phyloP scores from a whole-genome alignment of 1,140 invertebrate species.

The Dendrolimus punctatus region DNA sequence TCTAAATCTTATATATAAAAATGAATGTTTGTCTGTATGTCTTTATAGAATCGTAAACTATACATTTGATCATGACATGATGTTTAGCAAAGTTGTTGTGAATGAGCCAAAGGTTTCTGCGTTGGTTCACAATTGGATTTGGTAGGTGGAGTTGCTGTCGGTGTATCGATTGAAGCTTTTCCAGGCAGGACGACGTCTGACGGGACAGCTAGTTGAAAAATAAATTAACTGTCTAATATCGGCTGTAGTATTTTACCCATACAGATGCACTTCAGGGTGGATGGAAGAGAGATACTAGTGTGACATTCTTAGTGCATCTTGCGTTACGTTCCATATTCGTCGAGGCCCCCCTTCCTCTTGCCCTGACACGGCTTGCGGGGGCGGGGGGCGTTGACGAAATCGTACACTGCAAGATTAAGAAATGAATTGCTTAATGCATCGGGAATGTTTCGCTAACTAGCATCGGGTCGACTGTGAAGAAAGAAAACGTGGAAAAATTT shows the following conservation, averaged over 20 bases:
- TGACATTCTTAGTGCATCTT: slow-evolving; percentile 59
- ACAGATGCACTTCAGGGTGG: background rate
- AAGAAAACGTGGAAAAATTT: background rate
- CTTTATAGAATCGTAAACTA: no score
- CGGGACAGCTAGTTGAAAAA: no score
- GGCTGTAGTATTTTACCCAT: background rate
- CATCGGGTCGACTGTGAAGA: slow-evolving; percentile 7
- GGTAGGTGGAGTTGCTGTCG: no score
- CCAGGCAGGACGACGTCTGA: no score
- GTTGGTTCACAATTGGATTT: no score
- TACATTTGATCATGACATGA: no score
- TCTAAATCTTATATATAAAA: no score
- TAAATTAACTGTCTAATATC: no score
- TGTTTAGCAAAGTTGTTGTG: no score
- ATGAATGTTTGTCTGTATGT: no score
- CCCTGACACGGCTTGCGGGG: background rate
- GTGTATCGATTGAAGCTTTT: no score
- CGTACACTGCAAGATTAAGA: slow-evolving; percentile 38
- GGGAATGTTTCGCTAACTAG: slow-evolving; percentile 38
- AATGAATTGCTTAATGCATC: slow-evolving; percentile 43
- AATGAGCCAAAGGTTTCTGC: no score
- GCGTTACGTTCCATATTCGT: slow-evolving; percentile 22
- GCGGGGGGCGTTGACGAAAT: slow-evolving; percentile 1
- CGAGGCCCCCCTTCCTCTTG: background rate
- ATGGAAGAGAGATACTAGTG: slow-evolving; percentile 14